Evolutionary conservation across 2,797 vertebrate genomes (phyloP).

Genomic region (Coranthus polyacanthus): DNA sequence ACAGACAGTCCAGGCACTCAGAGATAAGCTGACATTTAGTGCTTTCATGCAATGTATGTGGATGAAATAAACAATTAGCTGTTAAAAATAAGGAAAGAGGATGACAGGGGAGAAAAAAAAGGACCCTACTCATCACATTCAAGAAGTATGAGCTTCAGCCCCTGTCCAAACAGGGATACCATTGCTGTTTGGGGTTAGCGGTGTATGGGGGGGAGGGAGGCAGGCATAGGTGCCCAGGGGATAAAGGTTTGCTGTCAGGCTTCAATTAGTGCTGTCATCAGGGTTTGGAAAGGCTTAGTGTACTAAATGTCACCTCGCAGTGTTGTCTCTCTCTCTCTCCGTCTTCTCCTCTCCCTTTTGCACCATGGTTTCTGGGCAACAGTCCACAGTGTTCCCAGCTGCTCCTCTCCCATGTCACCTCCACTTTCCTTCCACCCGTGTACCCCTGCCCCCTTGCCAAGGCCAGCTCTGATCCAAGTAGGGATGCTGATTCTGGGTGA

Average conservation of each 20-base stretch:
- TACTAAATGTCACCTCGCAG: slow-evolving; percentile 53
- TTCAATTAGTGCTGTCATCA: slow-evolving; percentile 65
- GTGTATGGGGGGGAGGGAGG: slow-evolving; percentile 11
- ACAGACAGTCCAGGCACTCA: slow-evolving; percentile 43
- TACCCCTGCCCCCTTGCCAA: slow-evolving; percentile 61
- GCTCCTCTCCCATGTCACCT: slow-evolving; percentile 80
- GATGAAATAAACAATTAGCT: slow-evolving; percentile 24
- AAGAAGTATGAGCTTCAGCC: slow-evolving; percentile 26
- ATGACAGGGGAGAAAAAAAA: slow-evolving; percentile 5
- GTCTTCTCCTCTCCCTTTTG: slow-evolving; percentile 37
- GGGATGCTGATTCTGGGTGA: slow-evolving; percentile 77
- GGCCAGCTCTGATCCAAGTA: slow-evolving; percentile 56
- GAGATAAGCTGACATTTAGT: slow-evolving; percentile 59
- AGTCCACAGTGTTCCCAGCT: slow-evolving; percentile 71
- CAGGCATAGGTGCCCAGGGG: slow-evolving; percentile 27
- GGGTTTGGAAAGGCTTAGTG: slow-evolving; percentile 50
- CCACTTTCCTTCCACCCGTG: slow-evolving; percentile 70
- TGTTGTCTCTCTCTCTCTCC: slow-evolving; percentile 16
- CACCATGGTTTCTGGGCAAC: slow-evolving; percentile 68
- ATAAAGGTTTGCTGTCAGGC: slow-evolving; percentile 54
- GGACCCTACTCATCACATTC: slow-evolving; percentile 7
- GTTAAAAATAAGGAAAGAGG: slow-evolving; percentile 1
- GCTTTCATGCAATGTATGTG: slow-evolving; percentile 36
- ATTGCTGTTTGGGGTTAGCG: slow-evolving; percentile 22
- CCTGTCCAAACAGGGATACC: slow-evolving; percentile 18